These are phyloP conservation scores for Synanthedon vespiformis DNA, from an alignment of 2,888 invertebrate genomes.

Conservation along the genomic window DNA sequence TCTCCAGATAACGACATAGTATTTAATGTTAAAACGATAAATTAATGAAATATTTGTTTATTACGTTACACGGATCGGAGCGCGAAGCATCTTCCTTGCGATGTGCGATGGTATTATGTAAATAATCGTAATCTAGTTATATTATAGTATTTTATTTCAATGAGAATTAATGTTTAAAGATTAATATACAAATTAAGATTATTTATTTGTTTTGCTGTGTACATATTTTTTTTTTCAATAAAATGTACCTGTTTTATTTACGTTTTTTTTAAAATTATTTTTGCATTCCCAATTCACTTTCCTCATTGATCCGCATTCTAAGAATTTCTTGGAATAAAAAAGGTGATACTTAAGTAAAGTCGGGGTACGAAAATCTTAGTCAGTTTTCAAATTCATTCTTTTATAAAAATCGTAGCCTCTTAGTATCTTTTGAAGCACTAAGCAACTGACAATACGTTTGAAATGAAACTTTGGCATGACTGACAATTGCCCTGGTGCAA, in stretches of 20 bases:
- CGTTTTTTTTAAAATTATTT: slow-evolving; percentile 13
- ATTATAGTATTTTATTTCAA: slow-evolving; percentile 69
- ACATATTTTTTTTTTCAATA: slow-evolving; percentile 69
- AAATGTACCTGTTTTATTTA: slow-evolving; percentile 70
- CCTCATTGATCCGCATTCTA: no score
- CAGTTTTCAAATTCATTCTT: no score
- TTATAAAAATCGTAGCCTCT: no score
- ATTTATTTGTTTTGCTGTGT: slow-evolving; percentile 72
- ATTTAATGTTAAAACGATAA: slow-evolving; percentile 60
- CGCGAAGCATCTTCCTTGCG: slow-evolving; percentile 16
- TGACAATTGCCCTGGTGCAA: no score
- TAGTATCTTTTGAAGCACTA: no score
- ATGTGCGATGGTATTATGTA: slow-evolving; percentile 65
- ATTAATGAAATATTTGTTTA: slow-evolving; percentile 36
- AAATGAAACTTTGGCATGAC: no score
- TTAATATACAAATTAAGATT: slow-evolving; percentile 70
- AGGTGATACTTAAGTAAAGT: no score
- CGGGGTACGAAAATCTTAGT: no score
- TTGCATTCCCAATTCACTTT: no score
- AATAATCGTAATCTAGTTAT: slow-evolving; percentile 66
- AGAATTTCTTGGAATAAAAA: no score
- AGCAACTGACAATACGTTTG: no score
- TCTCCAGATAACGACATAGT: slow-evolving; percentile 58
- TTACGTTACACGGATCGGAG: slow-evolving; percentile 51
- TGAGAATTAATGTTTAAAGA: slow-evolving; percentile 71